Conservation (phyloP, 2,888 invertebrate species). For the Habroteleia sp. region DNA sequence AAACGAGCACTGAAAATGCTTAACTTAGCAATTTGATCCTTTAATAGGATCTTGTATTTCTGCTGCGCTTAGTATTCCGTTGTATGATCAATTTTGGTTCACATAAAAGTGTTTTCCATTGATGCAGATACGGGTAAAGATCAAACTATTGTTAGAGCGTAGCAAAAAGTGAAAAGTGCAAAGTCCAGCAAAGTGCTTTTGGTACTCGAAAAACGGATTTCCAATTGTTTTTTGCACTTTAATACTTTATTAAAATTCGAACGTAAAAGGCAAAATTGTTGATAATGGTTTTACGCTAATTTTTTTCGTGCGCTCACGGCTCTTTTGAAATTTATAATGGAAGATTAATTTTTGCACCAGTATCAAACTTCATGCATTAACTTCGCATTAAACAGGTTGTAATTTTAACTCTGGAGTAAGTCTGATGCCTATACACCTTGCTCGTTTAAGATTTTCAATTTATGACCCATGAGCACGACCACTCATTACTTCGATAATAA, state of each 20-base stretch:
- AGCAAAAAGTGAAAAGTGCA: conserved; percentile 7
- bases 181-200: too few species aligned
- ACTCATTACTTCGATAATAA: conserved; percentile 46
- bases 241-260: conserved; percentile 1
- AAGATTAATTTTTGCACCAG: conserved; percentile 12
- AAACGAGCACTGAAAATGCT: conserved; percentile 30
- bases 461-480: conserved; percentile 7
- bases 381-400: conserved; percentile 16
- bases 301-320: conserved; percentile 7
- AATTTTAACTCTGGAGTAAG: too few species aligned
- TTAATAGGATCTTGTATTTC: conserved; percentile 46
- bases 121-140: conserved; percentile 4
- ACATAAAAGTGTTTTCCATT: conserved; percentile 23
- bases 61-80: background rate
- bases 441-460: conserved; percentile 39
- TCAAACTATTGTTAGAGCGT: conserved; percentile 11
- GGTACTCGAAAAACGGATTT: too few species aligned
- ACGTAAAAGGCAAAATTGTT: conserved; percentile 7
- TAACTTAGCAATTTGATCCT: conserved; percentile 27
- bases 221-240: too few species aligned
- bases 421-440: conserved; percentile 6
- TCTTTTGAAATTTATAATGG: too few species aligned
- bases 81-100: conserved; percentile 25
- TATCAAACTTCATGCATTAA: conserved; percentile 28
- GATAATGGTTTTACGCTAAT: conserved; percentile 18